Evolutionary conservation across 2,888 invertebrate species (phyloP).

Genomic region (Drosophila barbarae): DNA sequence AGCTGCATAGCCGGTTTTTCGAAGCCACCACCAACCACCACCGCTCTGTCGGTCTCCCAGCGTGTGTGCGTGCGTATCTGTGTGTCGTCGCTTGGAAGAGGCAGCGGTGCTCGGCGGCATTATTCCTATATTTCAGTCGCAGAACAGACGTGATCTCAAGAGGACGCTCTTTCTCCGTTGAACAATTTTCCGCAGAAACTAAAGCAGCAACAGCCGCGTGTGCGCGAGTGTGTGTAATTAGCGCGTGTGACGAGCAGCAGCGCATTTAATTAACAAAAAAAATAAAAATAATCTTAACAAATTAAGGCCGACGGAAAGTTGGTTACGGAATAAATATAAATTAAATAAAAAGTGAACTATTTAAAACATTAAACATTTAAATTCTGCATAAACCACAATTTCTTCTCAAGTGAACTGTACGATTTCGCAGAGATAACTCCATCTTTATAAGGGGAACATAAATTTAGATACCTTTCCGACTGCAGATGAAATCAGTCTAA

Average conservation of each 20-base stretch:
- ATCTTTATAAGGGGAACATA: not conserved
- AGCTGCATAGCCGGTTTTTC: conserved; percentile 54
- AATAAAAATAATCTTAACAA: conserved; percentile 69
- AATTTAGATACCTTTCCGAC: not conserved
- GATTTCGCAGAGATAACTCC: not conserved
- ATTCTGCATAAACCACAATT: not conserved
- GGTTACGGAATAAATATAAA: not conserved
- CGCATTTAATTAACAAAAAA: conserved; percentile 68
- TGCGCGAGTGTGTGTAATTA: conserved; percentile 34
- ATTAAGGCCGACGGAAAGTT: conserved; percentile 65
- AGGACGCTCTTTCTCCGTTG: conserved; percentile 69
- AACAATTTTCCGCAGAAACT: conserved; percentile 19
- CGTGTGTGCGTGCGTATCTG: conserved; percentile 47
- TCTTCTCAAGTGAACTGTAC: not conserved
- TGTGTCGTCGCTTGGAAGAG: conserved; percentile 8
- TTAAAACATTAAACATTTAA: not conserved
- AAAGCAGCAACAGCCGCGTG: conserved; percentile 44
- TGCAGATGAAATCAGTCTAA: not conserved
- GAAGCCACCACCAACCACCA: conserved; percentile 42
- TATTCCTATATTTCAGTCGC: conserved; percentile 74
- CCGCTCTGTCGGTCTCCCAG: conserved; percentile 11
- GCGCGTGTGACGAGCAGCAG: conserved; percentile 66
- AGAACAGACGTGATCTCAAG: conserved; percentile 80
- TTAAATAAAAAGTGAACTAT: conserved; percentile 4
- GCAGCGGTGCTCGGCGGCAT: conserved; percentile 41